phyloP scores from a whole-genome alignment of 2,113 vertebrate genomes.

The Paraplagusia blochii region DNA sequence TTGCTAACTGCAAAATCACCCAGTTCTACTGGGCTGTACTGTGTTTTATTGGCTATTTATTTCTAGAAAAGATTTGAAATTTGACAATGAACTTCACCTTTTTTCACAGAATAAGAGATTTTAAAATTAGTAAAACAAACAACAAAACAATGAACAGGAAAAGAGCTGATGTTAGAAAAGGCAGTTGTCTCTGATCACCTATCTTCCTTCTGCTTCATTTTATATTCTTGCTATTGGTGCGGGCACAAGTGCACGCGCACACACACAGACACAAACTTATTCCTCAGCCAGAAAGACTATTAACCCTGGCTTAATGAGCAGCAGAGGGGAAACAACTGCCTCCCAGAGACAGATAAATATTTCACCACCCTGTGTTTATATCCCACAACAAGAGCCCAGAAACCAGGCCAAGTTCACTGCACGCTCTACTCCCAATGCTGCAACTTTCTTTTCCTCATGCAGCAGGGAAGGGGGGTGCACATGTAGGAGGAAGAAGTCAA shows the following conservation, averaged over 20 bases:
- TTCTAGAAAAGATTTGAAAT: too few relatives aligned
- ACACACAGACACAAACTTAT: constrained; percentile 12
- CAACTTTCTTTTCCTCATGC: background rate
- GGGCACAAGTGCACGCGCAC: background rate
- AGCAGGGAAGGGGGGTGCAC: background rate
- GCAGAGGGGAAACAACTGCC: constrained; percentile 43
- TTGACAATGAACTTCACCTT: too few relatives aligned
- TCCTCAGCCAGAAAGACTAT: constrained; percentile 52
- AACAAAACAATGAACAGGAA: background rate
- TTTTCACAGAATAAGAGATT: background rate
- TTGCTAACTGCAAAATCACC: too few relatives aligned
- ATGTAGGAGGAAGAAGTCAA: background rate
- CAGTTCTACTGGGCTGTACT: too few relatives aligned
- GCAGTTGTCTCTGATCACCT: background rate
- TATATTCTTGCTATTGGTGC: background rate
- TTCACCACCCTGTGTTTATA: constrained; percentile 59
- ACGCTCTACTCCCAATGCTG: constrained; percentile 28
- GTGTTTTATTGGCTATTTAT: too few relatives aligned
- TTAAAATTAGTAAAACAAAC: background rate
- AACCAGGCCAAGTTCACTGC: constrained; percentile 49
- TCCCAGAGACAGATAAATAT: constrained; percentile 57
- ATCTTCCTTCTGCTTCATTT: constrained; percentile 12
- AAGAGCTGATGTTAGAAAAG: background rate
- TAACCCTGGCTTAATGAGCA: constrained; percentile 64
- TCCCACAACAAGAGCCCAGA: constrained; percentile 34